Conservation (phyloP, 2,797 vertebrate species). For the Darevskia mixta region DNA sequence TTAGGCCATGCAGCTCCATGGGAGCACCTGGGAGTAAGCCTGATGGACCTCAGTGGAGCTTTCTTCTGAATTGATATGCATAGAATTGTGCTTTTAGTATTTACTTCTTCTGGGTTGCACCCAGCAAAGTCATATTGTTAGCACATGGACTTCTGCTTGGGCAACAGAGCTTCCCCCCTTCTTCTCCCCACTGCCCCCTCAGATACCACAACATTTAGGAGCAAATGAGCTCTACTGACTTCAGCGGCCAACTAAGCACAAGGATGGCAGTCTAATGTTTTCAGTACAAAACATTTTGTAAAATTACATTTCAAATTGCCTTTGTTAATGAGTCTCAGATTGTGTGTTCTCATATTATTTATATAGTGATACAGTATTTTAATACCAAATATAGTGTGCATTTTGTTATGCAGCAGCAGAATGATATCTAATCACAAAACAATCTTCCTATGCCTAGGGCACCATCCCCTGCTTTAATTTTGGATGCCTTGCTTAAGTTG, state of each 20-base stretch:
- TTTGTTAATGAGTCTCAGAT: background rate
- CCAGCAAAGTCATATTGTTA: no score
- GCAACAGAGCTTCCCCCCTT: no score
- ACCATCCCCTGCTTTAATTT: background rate
- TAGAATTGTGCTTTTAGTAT: no score
- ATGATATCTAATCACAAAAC: background rate
- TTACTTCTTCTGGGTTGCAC: no score
- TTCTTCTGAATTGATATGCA: no score
- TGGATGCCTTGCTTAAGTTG: background rate
- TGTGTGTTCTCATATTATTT: background rate
- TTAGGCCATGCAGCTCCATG: no score
- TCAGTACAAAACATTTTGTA: background rate
- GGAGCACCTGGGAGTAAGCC: no score
- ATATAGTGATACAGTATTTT: background rate
- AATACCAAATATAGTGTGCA: background rate
- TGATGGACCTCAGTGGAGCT: no score
- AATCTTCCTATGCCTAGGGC: background rate
- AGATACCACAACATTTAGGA: background rate
- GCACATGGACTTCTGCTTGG: no score
- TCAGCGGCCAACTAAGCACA: background rate
- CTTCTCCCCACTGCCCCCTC: no score
- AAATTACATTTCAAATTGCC: background rate
- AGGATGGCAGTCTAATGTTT: background rate
- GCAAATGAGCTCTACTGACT: background rate
- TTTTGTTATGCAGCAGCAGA: background rate